Percentiles rank a stretch among this genome's conserved stretches.
Conservation (phyloP, 2,113 vertebrate species). For the Zapornia atra region DNA sequence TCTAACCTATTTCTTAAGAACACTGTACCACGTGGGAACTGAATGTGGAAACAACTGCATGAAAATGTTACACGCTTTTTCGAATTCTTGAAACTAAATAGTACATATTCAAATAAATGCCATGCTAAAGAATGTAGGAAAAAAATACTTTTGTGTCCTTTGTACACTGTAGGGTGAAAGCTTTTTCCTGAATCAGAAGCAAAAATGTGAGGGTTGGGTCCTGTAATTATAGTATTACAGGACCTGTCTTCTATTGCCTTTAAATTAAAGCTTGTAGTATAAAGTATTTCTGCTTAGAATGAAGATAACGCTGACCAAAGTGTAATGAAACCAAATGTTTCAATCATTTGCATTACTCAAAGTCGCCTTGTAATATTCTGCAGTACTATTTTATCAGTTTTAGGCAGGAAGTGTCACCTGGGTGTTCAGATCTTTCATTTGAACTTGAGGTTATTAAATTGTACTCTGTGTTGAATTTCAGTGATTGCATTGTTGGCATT, state of each 20-base stretch:
- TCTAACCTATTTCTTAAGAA: not conserved
- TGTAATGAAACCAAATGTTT: not conserved
- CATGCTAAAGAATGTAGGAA: not conserved
- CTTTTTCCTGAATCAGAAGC: constrained; percentile 49
- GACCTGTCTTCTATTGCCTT: constrained; percentile 10
- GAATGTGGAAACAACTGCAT: not conserved
- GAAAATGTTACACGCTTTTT: not conserved
- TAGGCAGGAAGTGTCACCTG: not conserved
- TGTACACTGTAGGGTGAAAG: not conserved
- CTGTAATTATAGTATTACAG: constrained; percentile 34
- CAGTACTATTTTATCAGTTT: not conserved
- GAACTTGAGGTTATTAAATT: not conserved
- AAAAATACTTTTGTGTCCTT: not conserved
- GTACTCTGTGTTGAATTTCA: not conserved
- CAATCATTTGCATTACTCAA: not conserved
- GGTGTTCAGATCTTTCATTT: not conserved
- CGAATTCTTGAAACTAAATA: not conserved
- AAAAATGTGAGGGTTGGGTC: constrained; percentile 23
- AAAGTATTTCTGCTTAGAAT: not conserved
- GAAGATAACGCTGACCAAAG: not conserved
- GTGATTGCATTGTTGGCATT: not conserved
- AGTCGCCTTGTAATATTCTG: not conserved
- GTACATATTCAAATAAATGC: not conserved
- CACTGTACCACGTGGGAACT: not conserved
- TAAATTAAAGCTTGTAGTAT: constrained; percentile 2